Evolutionary conservation across 2,113 vertebrate species (phyloP), one percentile per base, ranked within the genome.

Genomic region (Origma solitaria): DNA sequence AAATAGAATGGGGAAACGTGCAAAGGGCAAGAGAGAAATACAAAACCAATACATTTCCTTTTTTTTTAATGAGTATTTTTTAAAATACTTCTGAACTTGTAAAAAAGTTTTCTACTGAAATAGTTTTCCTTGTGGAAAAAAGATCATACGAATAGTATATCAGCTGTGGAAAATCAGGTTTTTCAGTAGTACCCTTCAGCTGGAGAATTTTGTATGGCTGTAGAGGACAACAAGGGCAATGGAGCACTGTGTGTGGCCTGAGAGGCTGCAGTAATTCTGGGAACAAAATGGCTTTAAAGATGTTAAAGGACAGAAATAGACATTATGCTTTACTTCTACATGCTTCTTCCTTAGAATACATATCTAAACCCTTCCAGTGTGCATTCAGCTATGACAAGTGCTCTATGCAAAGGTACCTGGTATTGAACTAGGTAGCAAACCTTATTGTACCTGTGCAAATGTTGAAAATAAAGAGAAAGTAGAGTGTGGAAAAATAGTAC

Each of bases 241-340:
- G 50, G 81, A 92, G 53, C 54, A n/a, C 47, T 37, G 31, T 47
- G 33, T 84, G 54, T 73, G 68, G 80, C 54, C 45, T 58, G 53
- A 86, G 50, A 90, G 33, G 42, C 66, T 88, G 69, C 87, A 69
- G 86, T 81, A 60, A 80, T 83, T 93, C 76, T 65, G 66, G 75
- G 73, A 93, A 84, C 19, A 21, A 87, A 96, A 96, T 61, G 42
- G 31, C 68, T 90, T 92, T 88, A 40, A 58, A 93, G 87, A 75
- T 71, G 51, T 64, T 80, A 71, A 70, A 81, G 68, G 93, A 88
- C 85, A 88, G 64, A 88, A 90, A 73, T 19, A 92, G 82, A 62
- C 56, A 27, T 86, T 92, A 47, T 35, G 15, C 50, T 90, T 95
- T 91, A 35, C 64, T 88, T 80, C 88, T 90, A 3, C 57, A 31